These are phyloP conservation scores for Caenorhabditis sulstoni DNA, from an alignment of 2,888 invertebrate species.

Conservation along the genomic window DNA sequence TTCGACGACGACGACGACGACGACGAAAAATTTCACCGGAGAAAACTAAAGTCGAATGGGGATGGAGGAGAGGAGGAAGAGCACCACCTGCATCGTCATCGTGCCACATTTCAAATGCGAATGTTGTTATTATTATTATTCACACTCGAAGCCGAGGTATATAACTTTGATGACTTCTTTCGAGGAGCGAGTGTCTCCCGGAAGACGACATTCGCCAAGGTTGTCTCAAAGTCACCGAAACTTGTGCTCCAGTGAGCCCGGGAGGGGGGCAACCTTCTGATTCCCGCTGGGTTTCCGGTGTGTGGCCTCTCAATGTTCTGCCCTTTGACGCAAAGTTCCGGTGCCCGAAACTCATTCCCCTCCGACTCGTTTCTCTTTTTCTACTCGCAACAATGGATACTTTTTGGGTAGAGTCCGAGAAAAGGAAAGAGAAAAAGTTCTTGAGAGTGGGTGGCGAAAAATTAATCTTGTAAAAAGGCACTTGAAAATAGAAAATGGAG, in stretches of 20 bases:
- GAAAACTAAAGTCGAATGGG: no score
- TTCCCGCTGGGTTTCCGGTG: constrained; percentile 13
- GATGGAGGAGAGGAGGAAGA: no score
- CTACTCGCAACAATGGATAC: background rate
- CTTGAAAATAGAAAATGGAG: constrained; percentile 10
- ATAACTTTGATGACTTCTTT: no score
- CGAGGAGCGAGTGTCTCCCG: no score
- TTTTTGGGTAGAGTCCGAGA: background rate
- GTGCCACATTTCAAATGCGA: no score
- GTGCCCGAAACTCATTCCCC: constrained; percentile 1
- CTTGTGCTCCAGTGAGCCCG: constrained; percentile 21
- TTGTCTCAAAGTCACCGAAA: no score
- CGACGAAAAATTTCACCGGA: no score
- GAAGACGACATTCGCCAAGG: no score
- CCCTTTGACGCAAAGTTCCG: constrained; percentile 46
- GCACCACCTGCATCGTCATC: no score
- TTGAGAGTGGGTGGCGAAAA: constrained; percentile 2
- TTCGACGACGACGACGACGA: no score
- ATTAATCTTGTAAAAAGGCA: constrained; percentile 40
- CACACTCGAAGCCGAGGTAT: no score
- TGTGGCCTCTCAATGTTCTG: constrained; percentile 31
- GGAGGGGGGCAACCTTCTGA: background rate
- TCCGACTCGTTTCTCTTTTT: constrained; percentile 3
- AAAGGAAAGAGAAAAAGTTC: background rate
- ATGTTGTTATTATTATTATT: no score